Conservation (phyloP, 2,888 invertebrate species). For the Hydrotaea diabolus region DNA sequence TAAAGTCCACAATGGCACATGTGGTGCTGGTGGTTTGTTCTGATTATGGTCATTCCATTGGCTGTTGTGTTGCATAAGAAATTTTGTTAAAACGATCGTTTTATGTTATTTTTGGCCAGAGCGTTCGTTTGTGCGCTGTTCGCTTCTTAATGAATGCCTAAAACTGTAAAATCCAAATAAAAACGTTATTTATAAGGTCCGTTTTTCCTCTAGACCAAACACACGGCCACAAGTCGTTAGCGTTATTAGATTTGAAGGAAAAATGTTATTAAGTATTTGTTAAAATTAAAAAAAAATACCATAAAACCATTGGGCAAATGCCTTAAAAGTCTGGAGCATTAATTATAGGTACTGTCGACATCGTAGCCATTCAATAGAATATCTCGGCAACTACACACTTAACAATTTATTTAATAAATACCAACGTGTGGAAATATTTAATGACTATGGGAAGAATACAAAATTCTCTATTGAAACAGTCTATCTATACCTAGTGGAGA, state of each 20-base stretch:
- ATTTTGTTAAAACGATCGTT: conserved; percentile 20
- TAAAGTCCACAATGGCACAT: conserved; percentile 9
- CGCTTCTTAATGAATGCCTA: conserved; percentile 64
- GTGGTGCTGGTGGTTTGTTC: conserved; percentile 27
- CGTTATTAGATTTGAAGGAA: background rate
- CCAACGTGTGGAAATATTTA: too few species aligned
- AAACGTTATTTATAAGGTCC: conserved; percentile 27
- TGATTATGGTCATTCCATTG: conserved; percentile 52
- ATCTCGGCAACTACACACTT: too few species aligned
- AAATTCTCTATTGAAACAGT: too few species aligned
- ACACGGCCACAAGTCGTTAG: background rate
- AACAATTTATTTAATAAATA: too few species aligned
- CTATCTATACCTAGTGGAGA: too few species aligned
- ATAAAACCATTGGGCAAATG: background rate
- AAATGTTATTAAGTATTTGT: background rate
- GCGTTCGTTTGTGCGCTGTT: background rate
- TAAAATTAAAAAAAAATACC: background rate
- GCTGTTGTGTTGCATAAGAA: conserved; percentile 50
- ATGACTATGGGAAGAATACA: too few species aligned
- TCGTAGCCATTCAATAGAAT: too few species aligned
- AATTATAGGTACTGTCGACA: background rate
- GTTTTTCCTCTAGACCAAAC: background rate
- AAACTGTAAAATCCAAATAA: conserved; percentile 50
- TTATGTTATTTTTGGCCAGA: background rate
- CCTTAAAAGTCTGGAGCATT: background rate